phyloP scores from a whole-genome alignment of 2,113 vertebrate genomes.

The Thunnus maccoyii region DNA sequence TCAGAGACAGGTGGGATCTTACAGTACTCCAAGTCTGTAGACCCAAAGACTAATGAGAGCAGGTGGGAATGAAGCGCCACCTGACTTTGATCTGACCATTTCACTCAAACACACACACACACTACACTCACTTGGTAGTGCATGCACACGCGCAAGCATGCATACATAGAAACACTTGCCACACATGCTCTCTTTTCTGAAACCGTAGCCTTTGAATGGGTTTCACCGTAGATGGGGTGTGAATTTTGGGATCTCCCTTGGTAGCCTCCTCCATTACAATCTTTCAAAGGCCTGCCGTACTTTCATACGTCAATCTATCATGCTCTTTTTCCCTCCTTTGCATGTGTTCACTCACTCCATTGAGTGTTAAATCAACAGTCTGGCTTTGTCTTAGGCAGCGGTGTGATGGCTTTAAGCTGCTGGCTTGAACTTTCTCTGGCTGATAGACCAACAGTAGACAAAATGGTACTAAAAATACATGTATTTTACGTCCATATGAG shows the following conservation, averaged over 20 bases:
- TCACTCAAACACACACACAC: background rate
- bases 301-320: constrained; percentile 80
- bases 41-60: constrained; percentile 79
- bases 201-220: constrained; percentile 59
- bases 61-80: constrained; percentile 74
- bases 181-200: constrained; percentile 41
- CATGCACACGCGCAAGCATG: constrained; percentile 10
- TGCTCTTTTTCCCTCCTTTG: constrained; percentile 72
- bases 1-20: constrained; percentile 67
- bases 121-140: constrained; percentile 20
- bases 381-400: constrained; percentile 74
- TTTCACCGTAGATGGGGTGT: constrained; percentile 73
- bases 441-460: constrained; percentile 62
- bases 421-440: constrained; percentile 57
- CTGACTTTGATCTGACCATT: constrained; percentile 75
- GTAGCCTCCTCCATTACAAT: constrained; percentile 76
- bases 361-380: constrained; percentile 79
- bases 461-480: constrained; percentile 64
- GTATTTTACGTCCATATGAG: constrained; percentile 45
- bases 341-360: constrained; percentile 77
- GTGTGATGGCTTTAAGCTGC: constrained; percentile 78
- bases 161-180: constrained; percentile 22
- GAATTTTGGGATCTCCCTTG: constrained; percentile 74
- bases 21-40: constrained; percentile 8
- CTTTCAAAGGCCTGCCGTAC: constrained; percentile 75